Percentiles rank a stretch among this genome's conserved stretches.
phyloP scores from a whole-genome alignment of 2,888 invertebrate species.

The Digitonthophagus gazella region DNA sequence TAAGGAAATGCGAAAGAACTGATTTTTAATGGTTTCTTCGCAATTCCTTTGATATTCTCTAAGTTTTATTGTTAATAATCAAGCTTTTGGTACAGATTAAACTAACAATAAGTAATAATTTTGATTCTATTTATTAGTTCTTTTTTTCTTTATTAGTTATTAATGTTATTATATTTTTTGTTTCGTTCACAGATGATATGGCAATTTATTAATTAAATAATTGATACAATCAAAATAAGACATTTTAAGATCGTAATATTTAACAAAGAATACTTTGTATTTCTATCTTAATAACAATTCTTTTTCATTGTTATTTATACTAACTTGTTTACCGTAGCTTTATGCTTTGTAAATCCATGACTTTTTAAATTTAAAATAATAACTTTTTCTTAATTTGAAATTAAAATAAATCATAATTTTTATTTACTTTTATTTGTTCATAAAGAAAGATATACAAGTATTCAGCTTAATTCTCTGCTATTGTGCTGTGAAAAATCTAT shows the following conservation, averaged over 20 bases:
- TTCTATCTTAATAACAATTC: conserved; percentile 39
- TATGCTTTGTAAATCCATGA: conserved; percentile 44
- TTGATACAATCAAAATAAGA: conserved; percentile 2
- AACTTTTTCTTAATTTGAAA: conserved; percentile 18
- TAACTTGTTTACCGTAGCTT: conserved; percentile 6
- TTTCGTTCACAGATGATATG: conserved; percentile 5
- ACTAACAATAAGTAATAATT: conserved; percentile 20
- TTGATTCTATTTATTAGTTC: conserved; percentile 17
- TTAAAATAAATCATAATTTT: conserved; percentile 24
- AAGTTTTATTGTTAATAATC: conserved; percentile 35
- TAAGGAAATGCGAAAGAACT: background rate
- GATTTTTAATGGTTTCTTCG: background rate
- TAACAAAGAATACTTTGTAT: conserved; percentile 39
- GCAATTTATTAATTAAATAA: no score
- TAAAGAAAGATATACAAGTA: conserved; percentile 45
- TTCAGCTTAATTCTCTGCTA: conserved; percentile 20
- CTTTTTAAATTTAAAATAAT: conserved; percentile 46
- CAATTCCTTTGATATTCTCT: conserved; percentile 13
- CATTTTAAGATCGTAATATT: background rate
- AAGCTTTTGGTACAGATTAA: conserved; percentile 31
- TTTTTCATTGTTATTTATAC: background rate
- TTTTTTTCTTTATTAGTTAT: background rate
- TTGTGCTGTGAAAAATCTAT: background rate
- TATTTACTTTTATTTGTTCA: conserved; percentile 40
- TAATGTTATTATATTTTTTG: conserved; percentile 11